Base-by-base conservation (phyloP, 2,797 vertebrate genomes). In the Cyprinodon diabolis region DNA sequence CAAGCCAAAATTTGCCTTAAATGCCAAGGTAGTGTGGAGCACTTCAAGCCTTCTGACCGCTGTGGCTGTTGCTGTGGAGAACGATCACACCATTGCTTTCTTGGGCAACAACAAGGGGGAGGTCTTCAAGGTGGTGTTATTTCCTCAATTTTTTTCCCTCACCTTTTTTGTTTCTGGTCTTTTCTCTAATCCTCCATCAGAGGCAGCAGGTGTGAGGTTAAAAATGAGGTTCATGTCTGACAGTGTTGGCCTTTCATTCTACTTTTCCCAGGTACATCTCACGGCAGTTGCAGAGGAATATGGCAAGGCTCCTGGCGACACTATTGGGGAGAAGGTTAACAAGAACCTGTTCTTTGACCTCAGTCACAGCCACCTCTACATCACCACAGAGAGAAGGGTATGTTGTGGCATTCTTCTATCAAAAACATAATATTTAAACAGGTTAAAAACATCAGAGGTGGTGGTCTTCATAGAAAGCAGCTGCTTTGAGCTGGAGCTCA, bases 321-420 rank as follows among this genome's bases (percentile, higher is more conserved):
- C 94, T 74, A 66, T 86, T 23, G 90, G 93, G 43, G 91, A 92
- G 62, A 96, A 92, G 83, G 90, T 99, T 84, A 97, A 97, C 91
- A 96, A 93, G 82, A 96, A 98, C 87, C 94, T 99, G 56, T 96
- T 96, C 72, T 96, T 99, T 82, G 97, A 98, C 77, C 84, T 85
- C 73, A 90, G 87, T 63, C 90, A 94, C 75, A 94, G 94, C 79
- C 93, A 96, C 86, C 87, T 99, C 10, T 99, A 99, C 0, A 94
- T 97, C 86, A 97, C 98, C 92, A 97, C 97, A 7, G 96, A 96
- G 86, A 95, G 94, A 86, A 98, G 96, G 97, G 98, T 99, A 87
- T 58, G 0, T 67, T 37, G 30, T 37, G 60, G 56, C 57, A 52
- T 11, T 19, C 21, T 66, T 70, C 15, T 52, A 4, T 19, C 6